phyloP scores from a whole-genome alignment of 2,888 invertebrate species.

The Adelognathus sp. region DNA sequence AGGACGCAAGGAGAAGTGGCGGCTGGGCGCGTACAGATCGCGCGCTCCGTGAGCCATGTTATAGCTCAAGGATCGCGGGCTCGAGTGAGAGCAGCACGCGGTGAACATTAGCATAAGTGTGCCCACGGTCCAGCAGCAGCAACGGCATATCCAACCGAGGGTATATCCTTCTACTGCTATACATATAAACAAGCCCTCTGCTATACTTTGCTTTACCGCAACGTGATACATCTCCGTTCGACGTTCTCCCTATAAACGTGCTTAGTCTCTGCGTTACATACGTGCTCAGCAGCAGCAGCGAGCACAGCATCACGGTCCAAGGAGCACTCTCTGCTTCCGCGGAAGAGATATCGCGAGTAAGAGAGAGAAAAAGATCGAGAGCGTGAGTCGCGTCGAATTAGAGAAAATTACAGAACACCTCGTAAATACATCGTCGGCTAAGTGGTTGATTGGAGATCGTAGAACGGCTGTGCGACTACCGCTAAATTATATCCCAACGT shows the following conservation, averaged over 20 bases:
- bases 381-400: conserved; percentile 73
- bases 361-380: conserved; percentile 29
- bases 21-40: conserved; percentile 26
- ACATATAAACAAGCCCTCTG: conserved; percentile 22
- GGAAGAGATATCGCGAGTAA: neutral
- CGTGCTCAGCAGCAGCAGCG: neutral
- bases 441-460: conserved; percentile 80
- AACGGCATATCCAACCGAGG: conserved; percentile 11
- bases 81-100: conserved; percentile 50
- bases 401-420: conserved; percentile 81
- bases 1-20: conserved; percentile 30
- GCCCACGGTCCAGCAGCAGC: conserved; percentile 54
- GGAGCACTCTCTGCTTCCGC: conserved; percentile 35
- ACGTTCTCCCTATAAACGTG: conserved; percentile 8
- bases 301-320: conserved; percentile 1
- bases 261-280: neutral
- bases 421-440: conserved; percentile 81
- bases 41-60: conserved; percentile 28
- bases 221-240: conserved; percentile 41
- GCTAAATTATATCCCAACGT: conserved; percentile 80
- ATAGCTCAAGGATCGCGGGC: conserved; percentile 7
- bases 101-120: conserved; percentile 68
- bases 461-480: conserved; percentile 75
- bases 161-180: conserved; percentile 5
- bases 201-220: conserved; percentile 18